phyloP scores from a whole-genome alignment of 1,140 invertebrate species.

The Pseudobourletiella spinata region DNA sequence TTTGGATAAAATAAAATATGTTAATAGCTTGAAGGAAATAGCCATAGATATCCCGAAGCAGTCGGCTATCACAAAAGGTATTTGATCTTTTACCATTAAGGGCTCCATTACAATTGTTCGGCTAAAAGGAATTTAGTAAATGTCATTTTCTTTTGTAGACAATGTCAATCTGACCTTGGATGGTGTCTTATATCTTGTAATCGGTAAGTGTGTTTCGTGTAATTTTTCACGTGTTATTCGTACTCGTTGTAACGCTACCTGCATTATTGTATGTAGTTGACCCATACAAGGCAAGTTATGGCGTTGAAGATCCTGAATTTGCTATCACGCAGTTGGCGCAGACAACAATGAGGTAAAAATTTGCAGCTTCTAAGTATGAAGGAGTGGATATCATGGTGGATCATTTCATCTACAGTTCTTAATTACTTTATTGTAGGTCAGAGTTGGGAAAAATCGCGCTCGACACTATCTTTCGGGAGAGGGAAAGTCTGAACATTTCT shows the following conservation, averaged over 20 bases:
- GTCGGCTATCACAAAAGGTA: conserved; percentile 87
- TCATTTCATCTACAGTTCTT: too few relatives aligned
- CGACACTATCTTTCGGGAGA: conserved; percentile 91
- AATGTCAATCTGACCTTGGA: conserved; percentile 96
- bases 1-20: conserved; percentile 90
- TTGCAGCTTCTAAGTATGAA: too few relatives aligned
- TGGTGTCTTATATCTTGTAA: conserved; percentile 90
- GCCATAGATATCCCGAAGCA: conserved; percentile 99
- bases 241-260: neutral
- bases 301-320: conserved; percentile 98
- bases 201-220: conserved; percentile 42
- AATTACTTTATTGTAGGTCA: conserved; percentile 52
- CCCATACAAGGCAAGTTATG: conserved; percentile 94
- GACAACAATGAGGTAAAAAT: conserved; percentile 82
- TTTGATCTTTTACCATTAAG: neutral
- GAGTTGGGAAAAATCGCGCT: conserved; percentile 97
- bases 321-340: conserved; percentile 97
- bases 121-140: neutral
- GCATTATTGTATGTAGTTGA: conserved; percentile 49
- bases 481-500: conserved; percentile 88
- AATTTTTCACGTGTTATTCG: neutral
- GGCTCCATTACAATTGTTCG: neutral
- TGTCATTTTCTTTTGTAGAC: conserved; percentile 50
- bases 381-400: too few relatives aligned
- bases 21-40: conserved; percentile 98